These are phyloP conservation scores for Cerceris ruficornis DNA, from an alignment of 2,888 invertebrate genomes.

Conservation along the genomic window DNA sequence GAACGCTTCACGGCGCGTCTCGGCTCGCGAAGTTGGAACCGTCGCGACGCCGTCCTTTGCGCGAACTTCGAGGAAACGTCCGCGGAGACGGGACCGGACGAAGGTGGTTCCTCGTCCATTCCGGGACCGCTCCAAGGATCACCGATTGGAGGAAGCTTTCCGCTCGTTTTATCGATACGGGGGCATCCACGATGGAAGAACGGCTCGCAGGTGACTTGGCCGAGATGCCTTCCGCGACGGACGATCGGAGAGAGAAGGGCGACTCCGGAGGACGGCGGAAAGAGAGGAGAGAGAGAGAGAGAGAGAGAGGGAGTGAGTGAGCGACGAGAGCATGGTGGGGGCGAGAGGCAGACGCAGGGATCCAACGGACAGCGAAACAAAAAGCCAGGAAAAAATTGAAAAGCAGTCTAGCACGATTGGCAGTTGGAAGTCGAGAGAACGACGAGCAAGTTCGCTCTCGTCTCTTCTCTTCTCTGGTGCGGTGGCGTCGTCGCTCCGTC, in stretches of 20 bases:
- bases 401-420: slow-evolving; percentile 73
- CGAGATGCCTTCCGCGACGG: slow-evolving; percentile 11
- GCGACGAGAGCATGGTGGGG: not conserved
- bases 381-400: slow-evolving; percentile 72
- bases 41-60: not conserved
- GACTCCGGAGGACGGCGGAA: slow-evolving; percentile 4
- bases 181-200: slow-evolving; percentile 6
- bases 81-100: no score
- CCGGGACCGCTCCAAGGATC: not conserved
- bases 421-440: slow-evolving; percentile 57
- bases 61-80: not conserved
- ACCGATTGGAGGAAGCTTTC: not conserved
- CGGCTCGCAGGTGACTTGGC: not conserved
- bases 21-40: not conserved
- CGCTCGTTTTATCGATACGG: slow-evolving; percentile 4
- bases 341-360: slow-evolving; percentile 31
- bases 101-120: not conserved
- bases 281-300: not conserved
- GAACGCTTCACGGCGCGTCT: not conserved
- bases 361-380: slow-evolving; percentile 68
- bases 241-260: slow-evolving; percentile 7
- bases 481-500: not conserved
- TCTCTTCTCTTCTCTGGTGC: slow-evolving; percentile 38
- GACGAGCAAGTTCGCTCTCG: slow-evolving; percentile 43
- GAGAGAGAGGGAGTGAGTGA: no score